phyloP scores from a whole-genome alignment of 2,113 vertebrate genomes.

The Chaenocephalus aceratus region DNA sequence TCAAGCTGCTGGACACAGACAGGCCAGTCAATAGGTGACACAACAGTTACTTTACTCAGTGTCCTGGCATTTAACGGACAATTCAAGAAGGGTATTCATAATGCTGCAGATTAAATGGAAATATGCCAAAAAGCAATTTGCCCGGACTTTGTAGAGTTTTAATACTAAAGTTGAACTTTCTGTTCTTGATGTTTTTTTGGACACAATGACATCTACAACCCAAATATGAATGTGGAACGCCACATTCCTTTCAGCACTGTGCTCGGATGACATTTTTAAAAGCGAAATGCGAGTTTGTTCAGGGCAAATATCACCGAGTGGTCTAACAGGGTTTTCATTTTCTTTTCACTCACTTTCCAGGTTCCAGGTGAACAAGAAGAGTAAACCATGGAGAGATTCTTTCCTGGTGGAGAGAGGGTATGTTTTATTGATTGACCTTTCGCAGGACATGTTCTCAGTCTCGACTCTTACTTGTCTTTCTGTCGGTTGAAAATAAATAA shows the following conservation, averaged over 20 bases:
- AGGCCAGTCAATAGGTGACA: slow-evolving; percentile 91
- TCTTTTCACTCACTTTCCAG: slow-evolving; percentile 72
- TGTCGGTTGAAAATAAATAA: slow-evolving; percentile 4
- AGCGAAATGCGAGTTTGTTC: slow-evolving; percentile 31
- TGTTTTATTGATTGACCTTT: slow-evolving; percentile 69
- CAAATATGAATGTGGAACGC: slow-evolving; percentile 15
- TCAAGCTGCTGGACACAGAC: slow-evolving; percentile 93
- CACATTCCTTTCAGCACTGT: slow-evolving; percentile 5
- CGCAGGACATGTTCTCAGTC: slow-evolving; percentile 36
- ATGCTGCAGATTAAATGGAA: neutral
- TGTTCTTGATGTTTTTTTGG: slow-evolving; percentile 14
- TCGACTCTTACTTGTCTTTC: slow-evolving; percentile 13
- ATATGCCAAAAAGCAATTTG: slow-evolving; percentile 2
- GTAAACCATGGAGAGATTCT: slow-evolving; percentile 93
- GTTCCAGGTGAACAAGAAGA: slow-evolving; percentile 93
- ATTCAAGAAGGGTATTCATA: slow-evolving; percentile 11
- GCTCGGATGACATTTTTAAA: slow-evolving; percentile 54
- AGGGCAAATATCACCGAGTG: slow-evolving; percentile 35
- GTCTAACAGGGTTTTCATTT: slow-evolving; percentile 20
- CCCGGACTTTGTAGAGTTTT: neutral
- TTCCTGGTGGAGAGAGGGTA: slow-evolving; percentile 98
- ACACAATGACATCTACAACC: slow-evolving; percentile 18
- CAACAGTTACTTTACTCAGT: neutral
- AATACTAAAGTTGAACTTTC: neutral
- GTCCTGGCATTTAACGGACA: neutral